Conservation (phyloP, 1,140 invertebrate species). For the Macrocentrus cingulum region DNA sequence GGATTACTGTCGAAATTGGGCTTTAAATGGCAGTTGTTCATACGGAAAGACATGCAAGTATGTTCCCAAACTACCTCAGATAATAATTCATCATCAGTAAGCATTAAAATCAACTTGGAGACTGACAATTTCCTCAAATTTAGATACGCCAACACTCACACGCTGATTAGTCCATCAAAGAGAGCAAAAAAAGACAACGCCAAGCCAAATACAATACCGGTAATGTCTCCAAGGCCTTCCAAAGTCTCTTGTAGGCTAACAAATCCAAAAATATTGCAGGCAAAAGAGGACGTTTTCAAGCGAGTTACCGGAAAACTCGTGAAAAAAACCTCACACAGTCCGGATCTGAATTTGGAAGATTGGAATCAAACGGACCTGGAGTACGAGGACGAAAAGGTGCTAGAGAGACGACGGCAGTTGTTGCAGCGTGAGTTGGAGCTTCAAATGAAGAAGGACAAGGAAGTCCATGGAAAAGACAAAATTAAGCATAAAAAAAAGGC, state of each 20-base stretch:
- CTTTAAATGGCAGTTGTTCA: slow-evolving; percentile 72
- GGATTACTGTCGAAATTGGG: slow-evolving; percentile 75
- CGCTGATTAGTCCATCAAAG: slow-evolving; percentile 73
- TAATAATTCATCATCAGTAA: too few species aligned
- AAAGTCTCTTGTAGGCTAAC: background rate
- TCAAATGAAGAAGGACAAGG: slow-evolving; percentile 72
- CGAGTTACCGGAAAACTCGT: slow-evolving; percentile 67
- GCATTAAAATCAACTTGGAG: too few species aligned
- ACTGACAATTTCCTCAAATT: too few species aligned
- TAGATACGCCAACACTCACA: slow-evolving; percentile 70
- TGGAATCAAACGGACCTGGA: slow-evolving; percentile 79
- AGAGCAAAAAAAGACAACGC: slow-evolving; percentile 70
- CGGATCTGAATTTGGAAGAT: slow-evolving; percentile 70
- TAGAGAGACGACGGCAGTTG: slow-evolving; percentile 74
- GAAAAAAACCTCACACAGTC: slow-evolving; percentile 65
- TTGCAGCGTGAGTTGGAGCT: slow-evolving; percentile 77
- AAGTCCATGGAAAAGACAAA: slow-evolving; percentile 57
- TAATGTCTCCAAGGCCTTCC: slow-evolving; percentile 35
- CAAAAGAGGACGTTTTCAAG: slow-evolving; percentile 67
- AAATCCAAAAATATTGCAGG: slow-evolving; percentile 35
- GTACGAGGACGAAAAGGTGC: slow-evolving; percentile 78
- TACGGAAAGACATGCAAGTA: slow-evolving; percentile 75
- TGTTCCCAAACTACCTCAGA: too few species aligned
- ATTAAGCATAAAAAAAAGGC: slow-evolving; percentile 62
- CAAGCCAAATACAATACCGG: slow-evolving; percentile 48